Evolutionary conservation across 2,113 vertebrate species (phyloP).

Genomic region (Synodontis membranacea): DNA sequence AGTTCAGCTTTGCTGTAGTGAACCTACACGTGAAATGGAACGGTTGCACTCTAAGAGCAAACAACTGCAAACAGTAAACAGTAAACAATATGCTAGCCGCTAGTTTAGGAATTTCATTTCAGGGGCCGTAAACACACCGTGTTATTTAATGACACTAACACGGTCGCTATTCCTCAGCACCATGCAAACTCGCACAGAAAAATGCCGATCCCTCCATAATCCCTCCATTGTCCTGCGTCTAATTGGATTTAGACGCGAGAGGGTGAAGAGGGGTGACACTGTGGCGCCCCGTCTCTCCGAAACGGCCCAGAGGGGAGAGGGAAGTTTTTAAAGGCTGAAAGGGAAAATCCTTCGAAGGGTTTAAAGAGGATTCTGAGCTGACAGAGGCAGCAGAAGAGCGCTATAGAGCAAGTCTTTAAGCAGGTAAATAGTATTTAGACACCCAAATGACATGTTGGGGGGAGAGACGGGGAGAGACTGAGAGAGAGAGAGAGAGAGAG

Average conservation of each 20-base stretch:
- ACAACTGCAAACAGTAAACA: background rate
- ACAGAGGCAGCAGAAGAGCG: constrained; percentile 82
- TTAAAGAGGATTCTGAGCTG: constrained; percentile 78
- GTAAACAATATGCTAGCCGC: background rate
- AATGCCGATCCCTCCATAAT: constrained; percentile 82
- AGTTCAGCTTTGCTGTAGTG: background rate
- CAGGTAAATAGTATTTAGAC: constrained; percentile 44
- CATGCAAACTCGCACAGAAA: background rate
- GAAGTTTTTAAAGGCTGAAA: constrained; percentile 70
- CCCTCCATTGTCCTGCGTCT: constrained; percentile 93
- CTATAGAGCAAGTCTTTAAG: constrained; percentile 57
- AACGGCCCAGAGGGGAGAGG: constrained; percentile 81
- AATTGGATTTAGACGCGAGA: constrained; percentile 94
- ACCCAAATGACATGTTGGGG: constrained; percentile 16
- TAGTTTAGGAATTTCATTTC: no score
- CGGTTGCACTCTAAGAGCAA: background rate
- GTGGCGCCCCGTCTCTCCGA: constrained; percentile 81
- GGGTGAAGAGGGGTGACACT: constrained; percentile 84
- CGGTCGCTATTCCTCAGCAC: background rate
- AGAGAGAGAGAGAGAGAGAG: background rate
- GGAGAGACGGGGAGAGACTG: constrained; percentile 36
- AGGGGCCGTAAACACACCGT: background rate
- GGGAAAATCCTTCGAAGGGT: constrained; percentile 75
- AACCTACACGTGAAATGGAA: background rate
- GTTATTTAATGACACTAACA: background rate